These are phyloP conservation scores for Leuciscus idus DNA, from an alignment of 2,113 vertebrate species.

Conservation along the genomic window DNA sequence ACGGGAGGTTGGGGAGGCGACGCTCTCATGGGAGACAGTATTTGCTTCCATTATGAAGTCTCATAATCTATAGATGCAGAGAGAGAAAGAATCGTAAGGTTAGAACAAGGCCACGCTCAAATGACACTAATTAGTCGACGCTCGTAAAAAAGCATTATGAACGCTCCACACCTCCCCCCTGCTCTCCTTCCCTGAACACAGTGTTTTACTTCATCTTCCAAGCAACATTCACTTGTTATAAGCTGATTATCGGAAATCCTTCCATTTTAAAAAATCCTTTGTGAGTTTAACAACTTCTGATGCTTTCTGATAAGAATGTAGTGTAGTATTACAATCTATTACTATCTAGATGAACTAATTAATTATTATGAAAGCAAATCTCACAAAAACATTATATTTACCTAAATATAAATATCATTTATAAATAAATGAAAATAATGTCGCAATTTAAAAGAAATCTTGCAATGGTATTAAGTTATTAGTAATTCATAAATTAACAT, in stretches of 20 bases:
- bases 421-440: background rate
- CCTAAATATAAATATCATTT: background rate
- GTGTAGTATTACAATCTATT: background rate
- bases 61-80: conserved; percentile 24
- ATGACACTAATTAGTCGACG: conserved; percentile 44
- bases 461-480: too few species aligned
- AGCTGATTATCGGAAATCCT: conserved; percentile 15
- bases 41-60: conserved; percentile 36
- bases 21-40: conserved; percentile 29
- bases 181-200: background rate
- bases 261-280: background rate
- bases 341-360: background rate
- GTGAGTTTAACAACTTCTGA: background rate
- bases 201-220: conserved; percentile 10
- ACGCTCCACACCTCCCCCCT: conserved; percentile 1
- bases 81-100: conserved; percentile 25
- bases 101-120: conserved; percentile 43
- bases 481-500: too few species aligned
- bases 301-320: background rate
- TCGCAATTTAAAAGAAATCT: too few species aligned
- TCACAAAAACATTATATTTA: background rate
- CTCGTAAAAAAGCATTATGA: conserved; percentile 25
- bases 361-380: background rate
- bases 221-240: conserved; percentile 8
- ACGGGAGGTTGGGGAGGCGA: conserved; percentile 55